phyloP scores from a whole-genome alignment of 1,140 invertebrate species.

The Mamestra configurata region DNA sequence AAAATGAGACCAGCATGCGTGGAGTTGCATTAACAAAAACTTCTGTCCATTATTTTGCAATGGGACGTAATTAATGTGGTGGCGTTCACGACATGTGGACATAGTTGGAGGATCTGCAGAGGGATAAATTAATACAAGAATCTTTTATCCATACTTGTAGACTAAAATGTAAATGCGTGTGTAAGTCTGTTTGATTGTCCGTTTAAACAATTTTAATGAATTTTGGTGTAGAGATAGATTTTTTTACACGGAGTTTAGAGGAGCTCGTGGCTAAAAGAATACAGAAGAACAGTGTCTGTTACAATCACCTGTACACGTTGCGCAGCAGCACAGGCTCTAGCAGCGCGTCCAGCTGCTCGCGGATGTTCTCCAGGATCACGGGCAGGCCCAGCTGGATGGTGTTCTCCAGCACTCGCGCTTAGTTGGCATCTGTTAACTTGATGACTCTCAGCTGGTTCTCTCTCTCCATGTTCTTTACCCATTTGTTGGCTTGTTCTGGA shows the following conservation, averaged over 20 bases:
- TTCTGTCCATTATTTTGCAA: conserved; percentile 29
- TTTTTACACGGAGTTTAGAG: too few relatives aligned
- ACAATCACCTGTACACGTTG: too few relatives aligned
- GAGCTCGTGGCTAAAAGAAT: too few relatives aligned
- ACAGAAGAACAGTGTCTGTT: conserved; percentile 95
- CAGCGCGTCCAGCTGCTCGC: too few relatives aligned
- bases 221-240: too few relatives aligned
- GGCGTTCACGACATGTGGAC: conserved; percentile 2
- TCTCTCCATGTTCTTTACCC: conserved; percentile 98
- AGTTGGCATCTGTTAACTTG: conserved; percentile 95
- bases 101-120: neutral
- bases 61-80: conserved; percentile 40
- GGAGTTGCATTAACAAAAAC: conserved; percentile 11
- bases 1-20: neutral
- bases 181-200: too few relatives aligned
- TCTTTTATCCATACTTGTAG: too few relatives aligned
- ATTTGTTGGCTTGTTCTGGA: conserved; percentile 96
- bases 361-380: conserved; percentile 95
- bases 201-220: too few relatives aligned
- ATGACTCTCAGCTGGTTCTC: conserved; percentile 94
- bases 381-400: conserved; percentile 95
- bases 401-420: conserved; percentile 92
- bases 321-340: too few relatives aligned
- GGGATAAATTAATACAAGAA: neutral
- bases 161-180: too few relatives aligned